Evolutionary conservation across 2,797 vertebrate species (phyloP).

Genomic region (Catostomus latipinnis): DNA sequence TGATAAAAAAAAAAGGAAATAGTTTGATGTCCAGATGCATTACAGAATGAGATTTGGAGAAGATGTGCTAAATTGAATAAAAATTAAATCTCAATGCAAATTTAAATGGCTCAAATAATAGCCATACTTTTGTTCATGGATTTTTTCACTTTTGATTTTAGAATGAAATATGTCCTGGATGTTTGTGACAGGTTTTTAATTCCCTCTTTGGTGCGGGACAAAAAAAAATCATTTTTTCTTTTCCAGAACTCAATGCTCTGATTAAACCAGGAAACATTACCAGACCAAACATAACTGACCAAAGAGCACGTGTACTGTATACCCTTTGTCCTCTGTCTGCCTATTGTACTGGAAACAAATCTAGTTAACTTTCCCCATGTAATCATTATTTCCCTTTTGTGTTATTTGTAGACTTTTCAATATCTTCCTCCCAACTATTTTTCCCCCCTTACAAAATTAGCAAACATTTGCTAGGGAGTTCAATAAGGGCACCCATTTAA

Average conservation of each 20-base stretch:
- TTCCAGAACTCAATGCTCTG: background rate
- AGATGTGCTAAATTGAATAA: too few relatives aligned
- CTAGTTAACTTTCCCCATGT: background rate
- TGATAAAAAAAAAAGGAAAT: too few relatives aligned
- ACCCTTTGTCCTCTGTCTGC: background rate
- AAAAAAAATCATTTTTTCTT: background rate
- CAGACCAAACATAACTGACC: background rate
- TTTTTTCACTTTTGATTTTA: too few relatives aligned
- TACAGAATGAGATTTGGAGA: too few relatives aligned
- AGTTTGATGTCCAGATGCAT: too few relatives aligned
- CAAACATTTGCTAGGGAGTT: conserved; percentile 41
- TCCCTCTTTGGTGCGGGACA: background rate
- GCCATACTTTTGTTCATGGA: too few relatives aligned
- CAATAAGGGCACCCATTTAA: conserved; percentile 43
- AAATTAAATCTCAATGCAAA: too few relatives aligned
- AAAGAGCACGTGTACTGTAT: background rate
- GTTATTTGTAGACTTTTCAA: conserved; percentile 5
- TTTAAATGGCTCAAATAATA: too few relatives aligned
- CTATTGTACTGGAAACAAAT: background rate
- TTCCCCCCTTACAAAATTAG: background rate
- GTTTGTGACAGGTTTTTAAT: background rate
- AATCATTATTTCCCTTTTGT: background rate
- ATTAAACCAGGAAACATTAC: conserved; percentile 14
- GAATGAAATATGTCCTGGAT: too few relatives aligned
- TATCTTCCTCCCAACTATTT: conserved; percentile 10